Evolutionary conservation across 1,140 invertebrate species (phyloP).

Genomic region (Drosophila sp.): DNA sequence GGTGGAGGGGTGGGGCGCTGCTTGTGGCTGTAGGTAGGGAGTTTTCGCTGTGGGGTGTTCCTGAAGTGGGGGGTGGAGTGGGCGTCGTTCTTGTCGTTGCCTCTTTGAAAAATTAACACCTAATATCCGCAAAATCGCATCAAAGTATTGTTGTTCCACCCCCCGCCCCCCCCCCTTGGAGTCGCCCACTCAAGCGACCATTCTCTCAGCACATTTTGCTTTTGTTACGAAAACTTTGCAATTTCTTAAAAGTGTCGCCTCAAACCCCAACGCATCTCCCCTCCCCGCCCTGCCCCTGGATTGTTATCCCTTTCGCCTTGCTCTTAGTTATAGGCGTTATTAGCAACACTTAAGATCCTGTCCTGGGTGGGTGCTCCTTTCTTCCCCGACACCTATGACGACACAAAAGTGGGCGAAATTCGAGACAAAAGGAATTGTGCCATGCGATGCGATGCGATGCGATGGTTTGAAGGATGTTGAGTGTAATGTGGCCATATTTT

Average conservation of each 20-base stretch:
- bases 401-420: conserved; percentile 34
- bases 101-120: conserved; percentile 80
- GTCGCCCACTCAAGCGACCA: background rate
- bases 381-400: conserved; percentile 32
- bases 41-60: background rate
- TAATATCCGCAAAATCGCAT: conserved; percentile 81
- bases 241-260: conserved; percentile 77
- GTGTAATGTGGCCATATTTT: conserved; percentile 54
- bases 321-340: conserved; percentile 78
- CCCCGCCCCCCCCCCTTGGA: background rate
- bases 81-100: conserved; percentile 43
- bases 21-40: background rate
- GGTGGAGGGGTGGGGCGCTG: background rate
- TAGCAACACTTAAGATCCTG: conserved; percentile 71
- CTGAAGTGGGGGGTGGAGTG: background rate
- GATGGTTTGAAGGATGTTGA: background rate
- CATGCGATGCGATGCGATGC: background rate
- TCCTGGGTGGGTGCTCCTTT: background rate
- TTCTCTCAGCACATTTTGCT: conserved; percentile 20
- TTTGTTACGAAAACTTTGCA: conserved; percentile 77
- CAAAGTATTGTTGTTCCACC: conserved; percentile 68
- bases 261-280: background rate
- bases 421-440: conserved; percentile 35
- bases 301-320: conserved; percentile 22
- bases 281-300: background rate